A percentile compares a stretch with the other conserved stretches of the same genome.
These are phyloP conservation scores for Aspidiotus destructor DNA, from an alignment of 2,888 invertebrate species.

Conservation along the genomic window DNA sequence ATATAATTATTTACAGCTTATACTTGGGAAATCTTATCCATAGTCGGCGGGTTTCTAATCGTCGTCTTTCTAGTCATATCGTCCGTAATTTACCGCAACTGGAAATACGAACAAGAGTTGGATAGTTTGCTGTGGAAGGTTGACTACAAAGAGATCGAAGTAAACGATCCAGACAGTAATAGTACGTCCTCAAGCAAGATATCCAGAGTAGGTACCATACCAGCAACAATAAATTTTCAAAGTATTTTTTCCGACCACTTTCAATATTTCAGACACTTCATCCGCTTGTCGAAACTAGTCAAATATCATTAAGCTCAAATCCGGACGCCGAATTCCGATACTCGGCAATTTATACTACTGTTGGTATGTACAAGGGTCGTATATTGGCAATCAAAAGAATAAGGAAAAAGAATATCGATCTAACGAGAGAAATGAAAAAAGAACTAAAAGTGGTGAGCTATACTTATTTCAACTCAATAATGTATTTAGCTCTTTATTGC, in stretches of 20 bases:
- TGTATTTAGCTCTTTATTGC: background rate
- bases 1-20: constrained; percentile 50
- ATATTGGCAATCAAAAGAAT: constrained; percentile 80
- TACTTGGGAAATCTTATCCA: constrained; percentile 70
- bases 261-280: constrained; percentile 41
- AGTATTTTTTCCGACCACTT: background rate
- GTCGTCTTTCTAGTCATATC: constrained; percentile 68
- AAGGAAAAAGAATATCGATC: constrained; percentile 73
- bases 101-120: constrained; percentile 87
- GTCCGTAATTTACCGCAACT: constrained; percentile 73
- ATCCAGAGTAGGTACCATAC: constrained; percentile 32
- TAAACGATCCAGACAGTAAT: constrained; percentile 48
- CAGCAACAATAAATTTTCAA: background rate
- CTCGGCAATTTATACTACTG: constrained; percentile 80
- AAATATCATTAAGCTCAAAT: constrained; percentile 84
- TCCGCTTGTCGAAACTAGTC: constrained; percentile 65
- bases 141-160: constrained; percentile 78
- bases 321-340: constrained; percentile 82
- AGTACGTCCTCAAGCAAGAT: constrained; percentile 34
- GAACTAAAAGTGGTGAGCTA: constrained; percentile 69
- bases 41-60: constrained; percentile 69
- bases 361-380: constrained; percentile 78
- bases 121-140: constrained; percentile 90
- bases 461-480: background rate
- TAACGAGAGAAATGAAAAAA: constrained; percentile 81